phyloP scores from a whole-genome alignment of 2,113 vertebrate species.

The Origma solitaria region DNA sequence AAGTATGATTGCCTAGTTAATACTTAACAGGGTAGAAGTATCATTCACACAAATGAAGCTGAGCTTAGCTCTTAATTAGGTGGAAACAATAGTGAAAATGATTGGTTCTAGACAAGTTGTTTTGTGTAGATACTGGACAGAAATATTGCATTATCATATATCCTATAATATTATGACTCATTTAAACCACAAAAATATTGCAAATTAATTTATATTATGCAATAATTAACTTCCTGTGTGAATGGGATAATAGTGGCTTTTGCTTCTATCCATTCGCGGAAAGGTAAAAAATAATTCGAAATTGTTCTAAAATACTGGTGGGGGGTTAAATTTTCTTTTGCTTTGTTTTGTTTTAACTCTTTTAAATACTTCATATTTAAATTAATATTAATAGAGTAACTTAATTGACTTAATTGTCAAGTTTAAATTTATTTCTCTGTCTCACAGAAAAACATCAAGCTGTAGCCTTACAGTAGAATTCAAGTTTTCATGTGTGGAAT shows the following conservation, averaged over 20 bases:
- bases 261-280: not conserved
- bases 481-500: not conserved
- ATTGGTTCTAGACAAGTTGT: not conserved
- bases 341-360: not conserved
- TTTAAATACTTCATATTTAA: not conserved
- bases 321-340: accelerated
- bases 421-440: not conserved
- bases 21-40: not conserved
- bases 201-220: not conserved
- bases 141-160: not conserved
- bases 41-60: not conserved
- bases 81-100: not conserved
- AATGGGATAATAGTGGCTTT: not conserved
- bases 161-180: not conserved
- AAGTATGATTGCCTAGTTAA: not conserved
- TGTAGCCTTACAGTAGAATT: not conserved
- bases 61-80: not conserved
- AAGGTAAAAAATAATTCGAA: not conserved
- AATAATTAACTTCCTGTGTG: not conserved
- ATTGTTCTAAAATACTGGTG: not conserved
- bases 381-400: not conserved
- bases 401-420: not conserved
- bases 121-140: not conserved
- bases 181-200: not conserved
- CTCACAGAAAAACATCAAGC: not conserved